Evolutionary conservation across 2,888 invertebrate genomes (phyloP), one percentile per base, ranked within the genome.

Genomic region (Lobophora halterata): DNA sequence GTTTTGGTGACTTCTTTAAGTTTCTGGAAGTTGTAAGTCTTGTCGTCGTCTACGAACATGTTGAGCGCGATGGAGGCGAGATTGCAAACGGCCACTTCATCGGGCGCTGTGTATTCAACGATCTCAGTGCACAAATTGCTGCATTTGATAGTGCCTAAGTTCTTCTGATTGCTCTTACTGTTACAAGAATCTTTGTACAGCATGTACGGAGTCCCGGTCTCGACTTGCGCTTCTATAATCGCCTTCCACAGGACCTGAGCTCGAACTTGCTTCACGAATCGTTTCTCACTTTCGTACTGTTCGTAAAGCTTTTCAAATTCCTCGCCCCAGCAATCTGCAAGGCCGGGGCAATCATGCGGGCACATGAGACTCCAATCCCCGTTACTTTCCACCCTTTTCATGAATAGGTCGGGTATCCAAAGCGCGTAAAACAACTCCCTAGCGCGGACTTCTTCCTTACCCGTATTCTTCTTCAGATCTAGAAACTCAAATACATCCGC

Each of bases 121-220:
- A 99, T 96, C 90, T 99, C 99, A 0, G 99, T 99, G 73, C 99
- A 99, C 18, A 99, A 88, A 77, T 99, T 99, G 61, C 97, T 97
- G 77, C 98, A 97, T 80, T 97, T 98, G 55, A 99, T 99, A 0
- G 99, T 99, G 6, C 99, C 99, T 39, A 99, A 86, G 82, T 99
- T 98, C 76, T 99, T 94, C 65, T 99, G 99, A 77, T 99, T 99
- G 42, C 97, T 97, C 83, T 99, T 99, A 1, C 94, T 87, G 71
- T 99, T 99, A 69, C 99, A 98, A 2, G 97, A 91, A 82, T 99
- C 99, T 82, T 97, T 97, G 70, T 96, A 97, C 0, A 97, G 80
- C 97, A 99, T 98, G 74, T 97, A 99, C 0, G 99, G 99, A 2
- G 96, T 97, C 6, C 99, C 99, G 1, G 99, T 99, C 89, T 99